Evolutionary conservation across 2,113 vertebrate species (phyloP), one percentile per base, ranked within the genome.

Genomic region (Laterallus jamaicensis): DNA sequence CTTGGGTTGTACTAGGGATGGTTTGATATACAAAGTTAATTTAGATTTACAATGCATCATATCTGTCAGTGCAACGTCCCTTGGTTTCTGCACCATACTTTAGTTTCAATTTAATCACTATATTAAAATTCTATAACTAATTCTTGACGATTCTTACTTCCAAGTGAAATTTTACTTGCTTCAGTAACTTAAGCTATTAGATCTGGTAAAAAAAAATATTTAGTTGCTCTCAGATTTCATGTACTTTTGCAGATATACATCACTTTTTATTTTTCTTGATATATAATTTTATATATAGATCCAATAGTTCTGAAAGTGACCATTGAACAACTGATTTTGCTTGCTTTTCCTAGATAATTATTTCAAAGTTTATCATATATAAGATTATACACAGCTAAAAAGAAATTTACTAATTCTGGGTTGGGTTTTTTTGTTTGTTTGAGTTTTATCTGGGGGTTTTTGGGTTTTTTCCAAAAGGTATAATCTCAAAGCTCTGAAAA

Each of bases 351-450:
- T 44, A 25, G 15, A 25, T 35, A 20, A 35, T 28, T 75, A 58
- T 82, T 74, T 79, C 21, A 42, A 58, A 44, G 1, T 50, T 73
- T 59, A 25, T 21, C 4, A 35, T 44, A 28, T 68, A 5, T 12
- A 44, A 12, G 2, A 1, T 20, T 50, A 37, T 13, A n/a, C 14
- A 28, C 10, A 29, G 3, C 2, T 35, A 22, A 70, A 74, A 87
- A 60, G 1, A 14, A 71, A 44, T 22, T 0, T 69, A n/a, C 47
- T 39, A n/a, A 19, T 74, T 82, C 2, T 79, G 2, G 13, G 14
- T 54, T 52, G 44, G 44, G 10, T 49, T 22, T 49, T 49, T 15
- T 49, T 49, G 20, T 22, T 49, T 49, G 49, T 49, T 49, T 49
- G 21, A 12, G 49, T 49, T 49, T 49, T 49, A 44, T 44, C 13